Evolutionary conservation across 1,140 invertebrate genomes (phyloP), one percentile per base, ranked within the genome.

Genomic region (Schlechtendalia chinensis): DNA sequence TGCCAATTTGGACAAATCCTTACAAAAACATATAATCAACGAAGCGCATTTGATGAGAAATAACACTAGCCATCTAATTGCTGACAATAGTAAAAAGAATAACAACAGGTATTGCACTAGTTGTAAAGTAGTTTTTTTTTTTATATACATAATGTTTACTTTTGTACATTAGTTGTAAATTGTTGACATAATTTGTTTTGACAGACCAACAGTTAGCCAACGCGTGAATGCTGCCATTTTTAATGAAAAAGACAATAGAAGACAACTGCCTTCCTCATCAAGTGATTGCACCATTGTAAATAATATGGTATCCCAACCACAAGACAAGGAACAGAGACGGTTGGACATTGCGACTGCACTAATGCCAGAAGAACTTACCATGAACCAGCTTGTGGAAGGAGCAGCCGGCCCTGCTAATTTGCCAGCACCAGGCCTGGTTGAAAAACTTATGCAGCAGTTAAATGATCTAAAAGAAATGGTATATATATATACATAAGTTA

Each of bases 391-490:
- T n/a, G 19, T 67, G 61, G 32, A 67, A 12, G 32, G n/a, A 29
- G n/a, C 2, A 6, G 27, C 29, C 29, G 32, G 17, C 8, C 61
- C 63, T 14, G 1, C 32, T 8, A 17, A 27, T 50, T 47, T 12
- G 17, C 22, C 24, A 17, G 67, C 50, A 4, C 67, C 67, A 11
- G 67, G 45, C 11, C 19, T 71, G 11, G 65, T 81, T 2, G 80
- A 67, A 71, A 82, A 82, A 17, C 71, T 82, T 22, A 94, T 97
- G 85, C 96, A 98, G 85, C 96, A 98, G 86, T 87, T 98, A 81
- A 95, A 98, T 86, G 96, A 98, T 85, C 98, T 98, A 82, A 98
- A 98, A 85, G 96, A 98, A 87, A 96, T 97, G 90, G 95, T 96
- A 32, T 63, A 63, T 61, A 61, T 61, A 61, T 4, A 29, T 61